A percentile compares a stretch with the other conserved stretches of the same genome.
phyloP scores from a whole-genome alignment of 2,888 invertebrate genomes.

The Drosophila siamana region DNA sequence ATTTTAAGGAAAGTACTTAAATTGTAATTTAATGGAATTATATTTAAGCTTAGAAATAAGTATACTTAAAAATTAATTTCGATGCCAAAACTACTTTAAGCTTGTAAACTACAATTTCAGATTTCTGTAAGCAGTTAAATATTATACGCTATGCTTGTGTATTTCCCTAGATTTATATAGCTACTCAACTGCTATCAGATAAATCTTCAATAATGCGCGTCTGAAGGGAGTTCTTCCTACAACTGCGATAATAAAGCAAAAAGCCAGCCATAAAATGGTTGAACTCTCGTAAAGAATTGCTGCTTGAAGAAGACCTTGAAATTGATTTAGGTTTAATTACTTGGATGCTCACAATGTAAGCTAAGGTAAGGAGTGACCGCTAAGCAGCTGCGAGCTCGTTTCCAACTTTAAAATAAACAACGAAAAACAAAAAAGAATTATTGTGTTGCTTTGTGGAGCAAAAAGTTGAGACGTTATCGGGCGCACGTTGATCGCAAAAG shows the following conservation, averaged over 20 bases:
- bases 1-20: too few species aligned
- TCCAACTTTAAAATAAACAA: neutral
- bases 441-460: slow-evolving; percentile 33
- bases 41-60: too few species aligned
- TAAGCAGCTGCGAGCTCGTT: slow-evolving; percentile 3
- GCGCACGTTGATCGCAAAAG: slow-evolving; percentile 60
- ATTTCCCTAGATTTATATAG: too few species aligned
- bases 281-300: neutral
- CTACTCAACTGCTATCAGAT: too few species aligned
- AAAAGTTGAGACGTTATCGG: slow-evolving; percentile 46
- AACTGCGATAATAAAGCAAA: neutral
- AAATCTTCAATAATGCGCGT: neutral
- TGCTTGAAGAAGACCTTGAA: slow-evolving; percentile 10
- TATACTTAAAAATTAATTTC: too few species aligned
- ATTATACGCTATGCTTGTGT: too few species aligned
- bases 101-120: too few species aligned
- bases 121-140: too few species aligned
- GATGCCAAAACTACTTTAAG: too few species aligned
- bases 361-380: slow-evolving; percentile 11
- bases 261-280: neutral
- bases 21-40: too few species aligned
- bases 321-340: slow-evolving; percentile 29
- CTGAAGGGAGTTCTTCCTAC: neutral
- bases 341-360: slow-evolving; percentile 9
- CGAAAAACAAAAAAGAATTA: slow-evolving; percentile 11